Evolutionary conservation across 1,140 invertebrate species (phyloP).

Genomic region (Aphis gossypii): DNA sequence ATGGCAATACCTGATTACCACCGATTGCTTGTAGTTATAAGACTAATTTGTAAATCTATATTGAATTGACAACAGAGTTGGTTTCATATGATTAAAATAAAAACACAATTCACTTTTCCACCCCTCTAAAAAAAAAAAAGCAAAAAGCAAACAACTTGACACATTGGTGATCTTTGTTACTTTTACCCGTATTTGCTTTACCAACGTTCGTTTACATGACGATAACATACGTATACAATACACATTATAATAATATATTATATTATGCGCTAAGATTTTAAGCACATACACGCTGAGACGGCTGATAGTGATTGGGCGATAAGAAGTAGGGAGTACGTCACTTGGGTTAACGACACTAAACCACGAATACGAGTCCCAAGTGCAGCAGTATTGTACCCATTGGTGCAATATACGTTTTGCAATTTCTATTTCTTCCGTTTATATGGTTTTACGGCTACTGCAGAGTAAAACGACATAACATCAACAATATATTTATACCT

Average conservation of each 20-base stretch:
- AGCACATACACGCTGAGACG: not conserved
- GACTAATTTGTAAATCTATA: not conserved
- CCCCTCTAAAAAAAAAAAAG: not conserved
- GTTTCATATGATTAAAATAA: not conserved
- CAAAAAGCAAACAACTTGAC: not conserved
- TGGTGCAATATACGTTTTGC: conserved; percentile 45
- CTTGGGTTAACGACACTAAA: conserved; percentile 2
- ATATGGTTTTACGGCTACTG: conserved; percentile 21
- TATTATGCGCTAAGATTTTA: not conserved
- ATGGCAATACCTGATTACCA: not conserved
- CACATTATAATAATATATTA: not conserved
- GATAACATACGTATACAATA: not conserved
- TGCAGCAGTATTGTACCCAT: conserved; percentile 16
- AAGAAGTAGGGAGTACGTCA: not conserved
- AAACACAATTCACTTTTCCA: not conserved
- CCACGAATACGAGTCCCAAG: not conserved
- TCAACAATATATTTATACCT: not conserved
- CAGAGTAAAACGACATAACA: conserved; percentile 6
- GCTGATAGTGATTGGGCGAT: not conserved
- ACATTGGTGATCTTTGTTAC: not conserved
- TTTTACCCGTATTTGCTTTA: not conserved
- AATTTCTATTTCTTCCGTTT: conserved; percentile 46
- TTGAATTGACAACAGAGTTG: not conserved
- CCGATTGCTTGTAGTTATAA: not conserved
- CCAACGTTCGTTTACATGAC: not conserved